These are phyloP conservation scores for Gila robusta DNA, from an alignment of 2,797 vertebrate genomes.

Conservation along the genomic window DNA sequence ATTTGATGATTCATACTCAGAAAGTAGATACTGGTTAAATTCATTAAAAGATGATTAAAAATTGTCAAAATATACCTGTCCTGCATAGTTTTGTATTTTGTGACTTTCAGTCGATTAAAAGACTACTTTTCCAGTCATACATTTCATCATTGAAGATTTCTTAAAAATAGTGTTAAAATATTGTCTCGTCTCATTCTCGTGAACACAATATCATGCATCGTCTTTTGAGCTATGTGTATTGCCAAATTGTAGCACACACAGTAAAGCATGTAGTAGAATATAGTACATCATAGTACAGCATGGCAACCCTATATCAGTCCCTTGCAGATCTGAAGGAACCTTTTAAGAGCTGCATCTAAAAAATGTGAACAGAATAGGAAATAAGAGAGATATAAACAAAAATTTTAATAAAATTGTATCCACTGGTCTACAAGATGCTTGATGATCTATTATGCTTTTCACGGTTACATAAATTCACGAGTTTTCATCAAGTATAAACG, in stretches of 20 bases:
- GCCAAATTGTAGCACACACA: neutral
- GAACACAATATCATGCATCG: neutral
- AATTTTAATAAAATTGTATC: no score
- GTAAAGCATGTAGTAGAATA: neutral
- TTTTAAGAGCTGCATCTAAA: neutral
- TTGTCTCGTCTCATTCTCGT: neutral
- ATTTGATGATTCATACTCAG: neutral
- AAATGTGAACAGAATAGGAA: neutral
- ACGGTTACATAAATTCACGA: slow-evolving; percentile 16
- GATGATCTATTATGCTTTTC: neutral
- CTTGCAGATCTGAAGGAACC: neutral
- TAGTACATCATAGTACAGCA: neutral
- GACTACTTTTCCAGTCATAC: neutral
- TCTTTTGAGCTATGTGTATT: neutral
- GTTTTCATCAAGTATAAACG: slow-evolving; percentile 13
- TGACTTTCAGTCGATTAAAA: neutral
- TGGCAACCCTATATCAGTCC: neutral
- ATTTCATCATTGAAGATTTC: neutral
- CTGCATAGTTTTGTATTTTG: neutral
- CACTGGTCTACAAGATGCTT: neutral
- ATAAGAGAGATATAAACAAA: neutral
- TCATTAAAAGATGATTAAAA: neutral
- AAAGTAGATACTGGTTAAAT: neutral
- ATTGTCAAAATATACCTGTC: neutral
- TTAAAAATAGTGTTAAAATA: neutral